Evolutionary conservation across 2,113 vertebrate species (phyloP), one percentile per base, ranked within the genome.

Genomic region (Misgurnus mizolepis): DNA sequence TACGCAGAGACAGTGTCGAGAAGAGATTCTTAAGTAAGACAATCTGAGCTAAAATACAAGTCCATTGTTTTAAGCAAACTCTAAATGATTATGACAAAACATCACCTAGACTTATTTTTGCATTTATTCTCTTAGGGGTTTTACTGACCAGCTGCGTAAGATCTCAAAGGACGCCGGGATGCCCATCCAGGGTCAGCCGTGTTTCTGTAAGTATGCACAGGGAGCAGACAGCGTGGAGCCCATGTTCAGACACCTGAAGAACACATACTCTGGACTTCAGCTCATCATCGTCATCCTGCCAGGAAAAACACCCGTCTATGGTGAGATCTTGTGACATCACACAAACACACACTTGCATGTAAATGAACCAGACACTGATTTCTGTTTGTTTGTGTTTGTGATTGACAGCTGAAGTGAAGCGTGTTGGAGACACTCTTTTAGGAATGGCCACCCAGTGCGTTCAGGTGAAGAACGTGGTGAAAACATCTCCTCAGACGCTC

Each of bases 401-500:
- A n/a, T n/a, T n/a, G 75, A 15, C 61, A 99, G 97, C 97, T 47
- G 97, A 99, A 88, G 97, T 99, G 82, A 99, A 99, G 89, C 96
- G 97, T 4, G 97, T 99, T 79, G 97, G 97, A 79, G 97, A 98
- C 85, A 99, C 97, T 0, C 94, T 98, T 66, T 69, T 99, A 82
- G 97, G 97, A 79, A 99, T 99, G 97, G 97, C 97, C 83, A 99
- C 97, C 0, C 97, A 99, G 87, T 99, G 97, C 81, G 97, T 99
- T 74, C 97, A 98, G 92, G 97, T 99, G 89, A 99, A 99, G 94
- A 99, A 99, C 47, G 97, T 99, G 90, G 97, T 99, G 76, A 99
- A 99, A 93, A 98, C 97, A 78, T 99, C 97, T 49, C 97, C 97
- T 80, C 97, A 99, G 91, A 99, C 97, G 67, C 96, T 99, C 56